Percentiles rank a stretch among this genome's conserved stretches.
phyloP scores from a whole-genome alignment of 1,140 invertebrate genomes.

The Capitella teleta region DNA sequence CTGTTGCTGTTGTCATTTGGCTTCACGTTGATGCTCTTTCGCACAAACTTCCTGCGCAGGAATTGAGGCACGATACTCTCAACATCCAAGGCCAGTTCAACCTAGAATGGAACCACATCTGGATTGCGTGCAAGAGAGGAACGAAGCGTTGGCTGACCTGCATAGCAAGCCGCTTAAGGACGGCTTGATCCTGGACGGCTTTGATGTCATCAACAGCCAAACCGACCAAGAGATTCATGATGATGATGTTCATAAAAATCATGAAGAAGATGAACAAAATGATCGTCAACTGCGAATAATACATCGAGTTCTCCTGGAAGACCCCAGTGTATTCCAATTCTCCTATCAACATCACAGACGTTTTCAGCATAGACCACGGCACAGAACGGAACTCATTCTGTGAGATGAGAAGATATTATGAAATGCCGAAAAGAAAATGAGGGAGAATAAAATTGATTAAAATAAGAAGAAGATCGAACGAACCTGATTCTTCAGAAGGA shows the following conservation, averaged over 20 bases:
- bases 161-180: slow-evolving; percentile 46
- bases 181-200: slow-evolving; percentile 44
- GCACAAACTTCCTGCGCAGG: slow-evolving; percentile 33
- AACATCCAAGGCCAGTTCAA: slow-evolving; percentile 43
- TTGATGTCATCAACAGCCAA: slow-evolving; percentile 46
- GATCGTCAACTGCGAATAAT: slow-evolving; percentile 25
- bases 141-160: slow-evolving; percentile 29
- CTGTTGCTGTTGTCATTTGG: slow-evolving; percentile 29
- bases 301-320: slow-evolving; percentile 10
- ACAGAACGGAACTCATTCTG: neutral
- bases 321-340: neutral
- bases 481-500: slow-evolving; percentile 1
- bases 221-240: slow-evolving; percentile 45
- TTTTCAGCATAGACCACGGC: slow-evolving; percentile 1
- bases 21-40: slow-evolving; percentile 26
- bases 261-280: slow-evolving; percentile 39
- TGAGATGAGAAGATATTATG: too few relatives aligned
- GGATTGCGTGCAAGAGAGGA: neutral
- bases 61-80: slow-evolving; percentile 38
- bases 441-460: too few relatives aligned
- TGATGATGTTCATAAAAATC: slow-evolving; percentile 41
- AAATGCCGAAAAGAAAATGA: too few relatives aligned
- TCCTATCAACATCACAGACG: slow-evolving; percentile 1
- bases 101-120: slow-evolving; percentile 15
- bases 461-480: too few relatives aligned